A percentile compares a stretch with the other conserved stretches of the same genome.
Conservation (phyloP, 2,888 invertebrate genomes). For the Nebria salina region DNA sequence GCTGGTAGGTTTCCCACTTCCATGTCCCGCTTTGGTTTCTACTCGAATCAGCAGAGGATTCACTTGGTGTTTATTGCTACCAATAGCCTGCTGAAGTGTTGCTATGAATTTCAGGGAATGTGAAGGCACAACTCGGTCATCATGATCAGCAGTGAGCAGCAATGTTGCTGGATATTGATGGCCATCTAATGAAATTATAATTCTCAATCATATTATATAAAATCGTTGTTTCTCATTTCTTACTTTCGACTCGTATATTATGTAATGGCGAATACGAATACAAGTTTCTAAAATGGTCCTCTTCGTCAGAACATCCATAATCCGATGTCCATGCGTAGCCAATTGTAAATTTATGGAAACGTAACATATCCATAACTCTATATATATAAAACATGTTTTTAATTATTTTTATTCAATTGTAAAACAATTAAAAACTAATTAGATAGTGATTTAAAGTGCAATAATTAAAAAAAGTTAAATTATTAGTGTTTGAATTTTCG, state of each 20-base stretch:
- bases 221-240: not conserved
- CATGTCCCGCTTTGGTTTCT: slow-evolving; percentile 97
- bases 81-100: slow-evolving; percentile 82
- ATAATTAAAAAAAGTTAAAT: not conserved
- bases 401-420: not conserved
- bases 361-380: slow-evolving; percentile 96
- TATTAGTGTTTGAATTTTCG: no score
- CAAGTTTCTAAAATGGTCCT: slow-evolving; percentile 86
- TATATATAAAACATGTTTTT: slow-evolving; percentile 50
- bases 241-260: slow-evolving; percentile 79
- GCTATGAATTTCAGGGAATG: slow-evolving; percentile 97
- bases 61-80: slow-evolving; percentile 70
- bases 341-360: slow-evolving; percentile 98
- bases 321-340: slow-evolving; percentile 97
- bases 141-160: slow-evolving; percentile 96
- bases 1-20: slow-evolving; percentile 93
- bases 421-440: not conserved
- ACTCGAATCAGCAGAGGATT: slow-evolving; percentile 90
- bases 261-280: slow-evolving; percentile 93
- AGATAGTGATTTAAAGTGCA: not conserved
- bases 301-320: slow-evolving; percentile 90
- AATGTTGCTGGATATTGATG: slow-evolving; percentile 90
- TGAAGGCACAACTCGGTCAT: slow-evolving; percentile 96
- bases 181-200: slow-evolving; percentile 54
- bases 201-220: not conserved